Evolutionary conservation across 2,888 invertebrate species (phyloP), one percentile per base, ranked within the genome.

Genomic region (Acanthosepion pharaonis): DNA sequence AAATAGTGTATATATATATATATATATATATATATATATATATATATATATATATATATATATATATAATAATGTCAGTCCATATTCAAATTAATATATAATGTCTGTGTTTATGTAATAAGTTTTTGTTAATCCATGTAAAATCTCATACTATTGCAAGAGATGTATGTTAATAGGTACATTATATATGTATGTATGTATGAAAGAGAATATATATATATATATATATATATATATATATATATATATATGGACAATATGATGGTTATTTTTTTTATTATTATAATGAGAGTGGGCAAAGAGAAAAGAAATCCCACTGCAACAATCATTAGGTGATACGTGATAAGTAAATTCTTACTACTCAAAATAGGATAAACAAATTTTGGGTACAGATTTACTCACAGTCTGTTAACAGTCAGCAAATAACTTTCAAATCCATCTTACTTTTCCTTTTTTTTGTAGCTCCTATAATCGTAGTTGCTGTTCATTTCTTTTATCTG

Each of bases 21-120:
- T 93, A 93, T 93, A 93, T 93, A 93, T 49, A 93, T 49, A 93
- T 51, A 78, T 93, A 49, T 25, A 28, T n/a, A n/a, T 92, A 92
- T 92, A 28, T 91, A 91, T 91, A 91, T 91, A 33, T 33, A n/a
- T 51, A 78, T 93, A 49, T 25, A 28, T n/a, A n/a, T 92, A 92
- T 92, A 28, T 91, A 91, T 91, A 91, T 91, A 33, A n/a, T 91
- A 33, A 42, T 23, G 18, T 9, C 9, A 33, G 42, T n/a, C 8
- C 48, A 33, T 91, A 11, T 28, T 23, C 15, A 42, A 6, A 11
- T 33, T 23, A 23, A 91, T 91, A 91, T 91, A 42, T 11, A 23
- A 48, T 48, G n/a, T 93, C 25, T 93, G 53, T 93, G 42, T 93
- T 51, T 25, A 51, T 51, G n/a, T 25, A 28, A 25, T 48, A 48